Base-by-base conservation (phyloP, 1,140 invertebrate species). In the Zophobas morio region DNA sequence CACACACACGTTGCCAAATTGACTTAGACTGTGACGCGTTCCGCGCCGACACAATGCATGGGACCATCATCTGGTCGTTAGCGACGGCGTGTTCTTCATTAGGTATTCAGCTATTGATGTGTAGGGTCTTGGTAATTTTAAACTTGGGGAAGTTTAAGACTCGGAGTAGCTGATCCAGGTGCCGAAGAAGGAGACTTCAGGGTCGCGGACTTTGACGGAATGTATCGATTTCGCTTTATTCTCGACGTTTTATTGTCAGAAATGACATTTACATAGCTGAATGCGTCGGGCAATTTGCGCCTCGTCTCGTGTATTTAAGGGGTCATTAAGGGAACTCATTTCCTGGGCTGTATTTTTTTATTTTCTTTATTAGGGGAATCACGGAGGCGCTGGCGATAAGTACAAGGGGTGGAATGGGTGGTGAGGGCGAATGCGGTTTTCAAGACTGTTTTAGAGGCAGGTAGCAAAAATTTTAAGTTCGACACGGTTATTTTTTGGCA, bases 161-260 rank as follows among this genome's bases (percentile, higher is more conserved):
- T 51, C n/a, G n/a, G n/a, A 51, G 49, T 5, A 51, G 49, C 49
- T 51, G 3, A 51, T 51, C 49, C 49, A 51, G 49, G 49, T 51
- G 49, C 2, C 20, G 4, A 51, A 4, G 49, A 20, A 51, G n/a
- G n/a, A 20, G 20, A 51, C n/a, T 6, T 6, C n/a, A 6, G 6
- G 4, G 49, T 51, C 2, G n/a, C 49, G 49, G 6, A 20, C 49
- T 51, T 51, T 4, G n/a, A 2, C 49, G n/a, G 2, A 20, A 51
- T 6, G 49, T 20, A 6, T 51, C 49, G 49, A 20, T 46, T 46
- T 46, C 42, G 42, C 0, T 46, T 46, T 46, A 46, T 46, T 46
- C 42, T 46, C 42, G 42, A 46, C 42, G 42, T 46, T 46, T 46
- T 46, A 46, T 46, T 46, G 42, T 8, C 42, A 46, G 42, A 46